A percentile compares a stretch with the other conserved stretches of the same genome.
Conservation (phyloP, 2,113 vertebrate genomes). For the Nibea albiflora region DNA sequence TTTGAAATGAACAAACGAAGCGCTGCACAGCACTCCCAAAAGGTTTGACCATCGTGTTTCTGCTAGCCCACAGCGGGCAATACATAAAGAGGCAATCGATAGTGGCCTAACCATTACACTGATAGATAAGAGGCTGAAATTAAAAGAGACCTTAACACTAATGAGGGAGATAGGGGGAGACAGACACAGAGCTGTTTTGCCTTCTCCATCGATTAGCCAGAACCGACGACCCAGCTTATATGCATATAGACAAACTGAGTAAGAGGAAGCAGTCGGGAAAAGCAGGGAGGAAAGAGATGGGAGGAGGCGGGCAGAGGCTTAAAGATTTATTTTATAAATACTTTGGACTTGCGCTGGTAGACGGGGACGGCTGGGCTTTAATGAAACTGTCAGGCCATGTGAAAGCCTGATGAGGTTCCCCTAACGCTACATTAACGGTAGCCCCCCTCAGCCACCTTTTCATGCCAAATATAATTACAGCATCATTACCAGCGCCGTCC, state of each 20-base stretch:
- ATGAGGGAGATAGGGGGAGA: slow-evolving; percentile 65
- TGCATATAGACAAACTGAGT: slow-evolving; percentile 50
- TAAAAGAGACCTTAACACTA: slow-evolving; percentile 75
- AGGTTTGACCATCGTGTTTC: slow-evolving; percentile 16
- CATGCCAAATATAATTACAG: slow-evolving; percentile 81
- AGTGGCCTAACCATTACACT: slow-evolving; percentile 67
- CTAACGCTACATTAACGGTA: slow-evolving; percentile 70
- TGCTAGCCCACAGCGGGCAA: slow-evolving; percentile 25
- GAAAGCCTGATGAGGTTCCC: slow-evolving; percentile 76
- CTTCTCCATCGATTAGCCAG: slow-evolving; percentile 67
- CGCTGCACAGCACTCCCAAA: background rate
- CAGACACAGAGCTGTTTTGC: slow-evolving; percentile 53
- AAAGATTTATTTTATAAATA: slow-evolving; percentile 79
- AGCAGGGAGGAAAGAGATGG: background rate
- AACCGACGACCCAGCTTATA: slow-evolving; percentile 9
- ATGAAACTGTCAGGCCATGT: slow-evolving; percentile 80
- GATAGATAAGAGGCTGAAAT: slow-evolving; percentile 78
- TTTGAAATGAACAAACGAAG: background rate
- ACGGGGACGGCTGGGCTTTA: slow-evolving; percentile 68
- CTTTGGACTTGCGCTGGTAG: slow-evolving; percentile 70
- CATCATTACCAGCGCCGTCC: slow-evolving; percentile 67
- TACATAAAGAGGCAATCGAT: slow-evolving; percentile 71
- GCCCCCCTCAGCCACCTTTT: slow-evolving; percentile 68
- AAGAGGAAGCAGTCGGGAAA: slow-evolving; percentile 50
- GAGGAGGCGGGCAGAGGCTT: slow-evolving; percentile 14